Evolutionary conservation across 2,113 vertebrate genomes (phyloP), one percentile per base, ranked within the genome.

Genomic region (Elaphurus davidianus): DNA sequence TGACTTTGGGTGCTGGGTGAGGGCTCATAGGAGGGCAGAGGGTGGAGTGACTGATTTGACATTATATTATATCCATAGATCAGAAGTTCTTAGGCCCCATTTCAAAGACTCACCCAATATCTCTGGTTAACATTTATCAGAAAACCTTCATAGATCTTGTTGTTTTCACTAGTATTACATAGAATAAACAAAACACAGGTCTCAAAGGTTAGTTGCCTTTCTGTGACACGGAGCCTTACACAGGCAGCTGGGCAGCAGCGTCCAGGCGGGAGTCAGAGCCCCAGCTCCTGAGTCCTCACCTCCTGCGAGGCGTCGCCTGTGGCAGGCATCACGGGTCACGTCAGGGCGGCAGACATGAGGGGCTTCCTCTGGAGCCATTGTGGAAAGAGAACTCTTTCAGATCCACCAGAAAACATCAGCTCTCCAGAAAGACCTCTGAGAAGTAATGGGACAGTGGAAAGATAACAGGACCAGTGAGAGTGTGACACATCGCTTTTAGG

Each of bases 281-380:
- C 50, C 15, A 19, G 92, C 17, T 33, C 54, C 54, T 25, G 33
- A 4, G 9, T 9, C 36, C 52, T 21, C 3, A 21, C 17, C 82
- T 13, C 33, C 82, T 4, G 6, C 1, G 2, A 5, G 7, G 7
- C 2, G 12, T 15, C 0, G 0, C 52, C 52, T 0, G 0, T 1
- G 33, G 79, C 36, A 16, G 23, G 36, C 13, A 3, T 1, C 14
- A 5, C 1, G 19, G 13, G 0, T 3, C 6, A 5, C 2, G 3
- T 8, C 0, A 36, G 50, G 2, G 28, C 0, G 0, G 10, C 67
- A n/a, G 92, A 7, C 15, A 1, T 1, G 2, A 50, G 30, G 13
- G 64, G 30, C 23, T 25, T 33, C 40, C 40, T 25, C 23, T 45
- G 15, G 21, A 28, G 43, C 50, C 62, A 1, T 55, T 5, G 2